A percentile compares a stretch with the other conserved stretches of the same genome.
These are phyloP conservation scores for Malaclemys terrapin DNA, from an alignment of 2,113 vertebrate species.

Conservation along the genomic window DNA sequence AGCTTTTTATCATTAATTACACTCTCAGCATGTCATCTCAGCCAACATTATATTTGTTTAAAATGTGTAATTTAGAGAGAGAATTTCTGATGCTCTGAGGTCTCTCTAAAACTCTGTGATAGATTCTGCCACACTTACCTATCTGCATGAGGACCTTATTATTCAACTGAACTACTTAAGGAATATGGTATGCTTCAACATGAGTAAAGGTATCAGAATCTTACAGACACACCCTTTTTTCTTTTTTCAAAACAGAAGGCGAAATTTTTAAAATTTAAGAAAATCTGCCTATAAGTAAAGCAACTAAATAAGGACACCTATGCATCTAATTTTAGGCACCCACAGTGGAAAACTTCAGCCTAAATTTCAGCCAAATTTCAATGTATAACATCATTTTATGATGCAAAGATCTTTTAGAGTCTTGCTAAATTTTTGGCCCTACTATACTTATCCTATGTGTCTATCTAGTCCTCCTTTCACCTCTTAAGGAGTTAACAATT, in stretches of 20 bases:
- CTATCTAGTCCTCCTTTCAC: neutral
- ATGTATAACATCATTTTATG: neutral
- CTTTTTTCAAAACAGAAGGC: neutral
- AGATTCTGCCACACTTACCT: no score
- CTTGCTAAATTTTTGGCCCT: neutral
- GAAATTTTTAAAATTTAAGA: neutral
- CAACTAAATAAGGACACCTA: neutral
- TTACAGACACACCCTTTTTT: neutral
- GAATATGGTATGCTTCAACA: no score
- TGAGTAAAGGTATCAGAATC: neutral
- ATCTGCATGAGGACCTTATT: no score
- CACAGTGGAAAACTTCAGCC: neutral
- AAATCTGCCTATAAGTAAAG: neutral
- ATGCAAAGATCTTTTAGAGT: neutral
- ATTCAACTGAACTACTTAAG: no score
- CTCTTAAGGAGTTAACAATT: neutral
- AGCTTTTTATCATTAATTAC: neutral
- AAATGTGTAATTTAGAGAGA: no score
- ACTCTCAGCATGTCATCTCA: neutral
- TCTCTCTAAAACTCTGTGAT: no score
- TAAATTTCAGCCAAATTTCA: neutral
- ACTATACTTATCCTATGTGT: rapidly evolving
- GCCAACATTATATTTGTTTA: neutral
- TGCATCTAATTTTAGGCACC: neutral
- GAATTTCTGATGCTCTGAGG: no score